Conservation (phyloP, 2,113 vertebrate genomes). For the Eptatretus burgeri region DNA sequence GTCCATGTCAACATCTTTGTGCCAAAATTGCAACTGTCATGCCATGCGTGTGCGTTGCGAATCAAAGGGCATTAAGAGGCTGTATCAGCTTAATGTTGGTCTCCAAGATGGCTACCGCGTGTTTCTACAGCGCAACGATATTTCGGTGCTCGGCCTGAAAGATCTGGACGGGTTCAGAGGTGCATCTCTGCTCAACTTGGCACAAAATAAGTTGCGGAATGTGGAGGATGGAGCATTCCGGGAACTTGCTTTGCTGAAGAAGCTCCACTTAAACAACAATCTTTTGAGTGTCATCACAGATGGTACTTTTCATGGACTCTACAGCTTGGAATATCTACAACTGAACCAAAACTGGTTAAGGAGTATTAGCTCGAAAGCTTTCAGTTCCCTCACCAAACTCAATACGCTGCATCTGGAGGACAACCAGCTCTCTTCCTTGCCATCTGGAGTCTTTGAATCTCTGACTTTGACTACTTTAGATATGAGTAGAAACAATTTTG, state of each 20-base stretch:
- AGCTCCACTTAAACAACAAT: slow-evolving; percentile 95
- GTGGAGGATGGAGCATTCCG: slow-evolving; percentile 90
- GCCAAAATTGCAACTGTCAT: background rate
- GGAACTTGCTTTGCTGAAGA: slow-evolving; percentile 63
- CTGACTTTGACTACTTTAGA: slow-evolving; percentile 88
- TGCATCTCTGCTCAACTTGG: slow-evolving; percentile 83
- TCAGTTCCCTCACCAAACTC: slow-evolving; percentile 70
- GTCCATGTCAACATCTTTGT: too few relatives aligned
- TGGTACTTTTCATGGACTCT: slow-evolving; percentile 79
- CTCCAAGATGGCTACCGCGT: slow-evolving; percentile 51
- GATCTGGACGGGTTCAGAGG: slow-evolving; percentile 96
- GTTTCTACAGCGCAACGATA: slow-evolving; percentile 86
- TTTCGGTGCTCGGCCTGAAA: slow-evolving; percentile 92
- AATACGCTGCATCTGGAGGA: slow-evolving; percentile 89
- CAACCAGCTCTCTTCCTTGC: slow-evolving; percentile 81
- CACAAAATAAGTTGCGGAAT: slow-evolving; percentile 91
- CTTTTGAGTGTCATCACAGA: slow-evolving; percentile 88
- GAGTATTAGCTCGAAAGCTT: slow-evolving; percentile 77
- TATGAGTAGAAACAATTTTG: slow-evolving; percentile 74
- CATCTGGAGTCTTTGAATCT: slow-evolving; percentile 61
- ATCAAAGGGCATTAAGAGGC: background rate
- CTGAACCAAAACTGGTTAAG: slow-evolving; percentile 98
- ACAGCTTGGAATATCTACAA: slow-evolving; percentile 90
- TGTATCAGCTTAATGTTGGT: too few relatives aligned
- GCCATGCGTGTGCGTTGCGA: slow-evolving; percentile 3